These are phyloP conservation scores for Ecdyonurus torrentis DNA, from an alignment of 2,888 invertebrate genomes.

Conservation along the genomic window DNA sequence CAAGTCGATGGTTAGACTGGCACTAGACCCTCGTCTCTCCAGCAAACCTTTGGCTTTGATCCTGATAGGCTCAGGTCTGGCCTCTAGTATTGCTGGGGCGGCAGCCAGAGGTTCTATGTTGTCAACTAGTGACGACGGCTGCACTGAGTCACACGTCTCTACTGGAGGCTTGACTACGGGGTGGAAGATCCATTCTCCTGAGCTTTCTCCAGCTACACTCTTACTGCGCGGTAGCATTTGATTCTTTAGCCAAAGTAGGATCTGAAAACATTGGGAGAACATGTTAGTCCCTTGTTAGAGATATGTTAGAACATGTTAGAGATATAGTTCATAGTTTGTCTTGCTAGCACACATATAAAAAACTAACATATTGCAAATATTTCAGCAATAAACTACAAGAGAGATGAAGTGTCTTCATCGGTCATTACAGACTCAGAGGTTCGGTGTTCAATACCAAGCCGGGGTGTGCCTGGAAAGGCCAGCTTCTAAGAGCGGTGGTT, in stretches of 20 bases:
- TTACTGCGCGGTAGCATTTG: not conserved
- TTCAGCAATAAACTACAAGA: too few relatives aligned
- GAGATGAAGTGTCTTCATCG: too few relatives aligned
- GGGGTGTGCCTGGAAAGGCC: too few relatives aligned
- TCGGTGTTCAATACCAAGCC: too few relatives aligned
- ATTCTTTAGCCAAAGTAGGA: conserved; percentile 1
- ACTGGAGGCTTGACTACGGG: conserved; percentile 11
- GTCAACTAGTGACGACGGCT: not conserved
- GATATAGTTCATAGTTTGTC: too few relatives aligned
- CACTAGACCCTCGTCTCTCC: conserved; percentile 78
- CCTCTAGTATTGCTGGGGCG: not conserved
- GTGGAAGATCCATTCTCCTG: conserved; percentile 10
- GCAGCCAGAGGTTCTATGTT: not conserved
- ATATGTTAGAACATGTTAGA: too few relatives aligned
- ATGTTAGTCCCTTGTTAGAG: not conserved
- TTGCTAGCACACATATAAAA: too few relatives aligned
- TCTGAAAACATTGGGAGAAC: not conserved
- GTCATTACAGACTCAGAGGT: too few relatives aligned
- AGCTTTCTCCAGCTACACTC: conserved; percentile 1
- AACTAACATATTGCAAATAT: too few relatives aligned
- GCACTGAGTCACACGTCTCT: conserved; percentile 9
- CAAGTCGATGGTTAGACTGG: conserved; percentile 72
- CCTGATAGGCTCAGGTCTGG: conserved; percentile 28
- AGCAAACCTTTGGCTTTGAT: conserved; percentile 48
- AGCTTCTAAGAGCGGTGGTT: too few relatives aligned